Percentiles rank a stretch among this genome's conserved stretches.
Conservation (phyloP, 2,797 vertebrate species). For the Pipistrellus kuhlii region DNA sequence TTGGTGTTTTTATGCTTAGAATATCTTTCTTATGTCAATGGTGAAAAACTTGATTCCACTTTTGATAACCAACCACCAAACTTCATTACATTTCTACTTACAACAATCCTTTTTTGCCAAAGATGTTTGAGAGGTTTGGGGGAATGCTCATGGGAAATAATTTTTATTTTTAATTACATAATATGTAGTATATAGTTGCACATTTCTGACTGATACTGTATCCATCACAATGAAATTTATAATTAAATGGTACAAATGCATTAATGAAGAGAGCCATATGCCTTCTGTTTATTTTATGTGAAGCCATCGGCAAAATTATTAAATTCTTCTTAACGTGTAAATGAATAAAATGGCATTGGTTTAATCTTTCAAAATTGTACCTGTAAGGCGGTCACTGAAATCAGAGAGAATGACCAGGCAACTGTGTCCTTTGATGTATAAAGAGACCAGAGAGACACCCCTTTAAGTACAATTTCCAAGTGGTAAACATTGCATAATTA, state of each 20-base stretch:
- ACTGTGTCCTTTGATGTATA: background rate
- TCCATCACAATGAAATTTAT: background rate
- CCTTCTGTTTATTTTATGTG: background rate
- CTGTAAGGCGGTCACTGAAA: background rate
- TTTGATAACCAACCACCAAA: constrained; percentile 21
- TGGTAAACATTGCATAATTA: background rate
- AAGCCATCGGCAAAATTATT: constrained; percentile 9
- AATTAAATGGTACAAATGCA: background rate
- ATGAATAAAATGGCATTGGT: constrained; percentile 25
- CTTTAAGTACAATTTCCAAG: background rate
- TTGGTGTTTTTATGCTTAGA: constrained; percentile 20
- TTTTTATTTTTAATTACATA: constrained; percentile 31
- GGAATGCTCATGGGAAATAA: background rate
- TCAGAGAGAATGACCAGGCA: background rate
- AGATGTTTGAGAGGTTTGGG: background rate
- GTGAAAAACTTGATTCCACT: constrained; percentile 20
- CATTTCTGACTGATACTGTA: background rate
- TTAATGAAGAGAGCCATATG: background rate
- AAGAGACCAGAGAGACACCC: background rate
- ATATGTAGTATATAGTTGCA: background rate
- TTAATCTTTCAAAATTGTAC: constrained; percentile 53
- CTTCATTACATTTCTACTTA: background rate
- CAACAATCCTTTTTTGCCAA: background rate
- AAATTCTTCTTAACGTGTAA: background rate
- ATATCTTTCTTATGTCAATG: background rate